Percentiles rank a stretch among this genome's conserved stretches.
phyloP scores from a whole-genome alignment of 2,888 invertebrate species.

The Drosophila conformis region DNA sequence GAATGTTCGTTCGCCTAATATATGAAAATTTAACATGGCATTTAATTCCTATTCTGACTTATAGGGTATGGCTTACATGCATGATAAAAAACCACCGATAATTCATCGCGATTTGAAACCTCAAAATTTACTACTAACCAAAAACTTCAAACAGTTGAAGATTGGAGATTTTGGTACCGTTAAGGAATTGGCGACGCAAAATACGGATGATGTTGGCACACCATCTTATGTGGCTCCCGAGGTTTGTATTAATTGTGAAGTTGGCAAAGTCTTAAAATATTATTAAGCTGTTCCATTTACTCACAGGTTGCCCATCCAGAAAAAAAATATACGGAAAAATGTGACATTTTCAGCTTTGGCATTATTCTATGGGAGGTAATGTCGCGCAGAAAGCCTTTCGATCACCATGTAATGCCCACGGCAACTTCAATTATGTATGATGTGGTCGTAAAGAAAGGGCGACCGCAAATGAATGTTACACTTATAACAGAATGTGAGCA shows the following conservation, averaged over 20 bases:
- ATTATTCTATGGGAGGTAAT: neutral
- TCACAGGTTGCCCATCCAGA: neutral
- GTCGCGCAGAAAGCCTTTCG: neutral
- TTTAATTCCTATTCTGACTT: neutral
- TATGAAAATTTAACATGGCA: neutral
- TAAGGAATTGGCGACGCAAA: neutral
- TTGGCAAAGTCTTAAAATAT: neutral
- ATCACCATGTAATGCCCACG: neutral
- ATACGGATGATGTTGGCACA: neutral
- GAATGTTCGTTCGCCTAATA: neutral
- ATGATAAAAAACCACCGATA: constrained; percentile 1
- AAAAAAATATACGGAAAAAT: neutral
- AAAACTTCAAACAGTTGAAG: constrained; percentile 8
- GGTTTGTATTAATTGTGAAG: neutral
- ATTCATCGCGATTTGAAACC: constrained; percentile 40
- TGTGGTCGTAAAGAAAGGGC: neutral
- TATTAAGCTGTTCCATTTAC: neutral
- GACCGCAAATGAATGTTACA: neutral
- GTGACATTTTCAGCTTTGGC: neutral
- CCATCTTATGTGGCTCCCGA: neutral
- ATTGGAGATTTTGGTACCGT: constrained; percentile 3
- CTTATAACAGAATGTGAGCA: neutral
- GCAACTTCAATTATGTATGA: neutral
- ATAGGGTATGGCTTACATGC: constrained; percentile 13
- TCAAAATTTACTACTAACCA: constrained; percentile 21